Evolutionary conservation across 2,888 invertebrate species (phyloP).

Genomic region (Cheilosia soror): DNA sequence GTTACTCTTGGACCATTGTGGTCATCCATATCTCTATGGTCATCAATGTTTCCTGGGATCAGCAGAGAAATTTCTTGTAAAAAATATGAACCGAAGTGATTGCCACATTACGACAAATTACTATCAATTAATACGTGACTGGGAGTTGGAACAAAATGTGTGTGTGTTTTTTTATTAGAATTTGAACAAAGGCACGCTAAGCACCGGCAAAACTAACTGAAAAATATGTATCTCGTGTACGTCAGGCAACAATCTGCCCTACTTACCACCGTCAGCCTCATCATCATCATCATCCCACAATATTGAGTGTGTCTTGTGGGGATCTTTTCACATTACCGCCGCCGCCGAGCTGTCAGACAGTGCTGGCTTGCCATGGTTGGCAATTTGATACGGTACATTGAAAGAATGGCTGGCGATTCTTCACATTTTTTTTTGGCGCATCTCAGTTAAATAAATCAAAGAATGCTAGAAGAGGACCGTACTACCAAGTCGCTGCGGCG

Average conservation of each 20-base stretch:
- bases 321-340: conserved; percentile 23
- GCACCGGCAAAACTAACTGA: not conserved
- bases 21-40: not conserved
- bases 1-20: conserved; percentile 20
- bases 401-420: conserved; percentile 50
- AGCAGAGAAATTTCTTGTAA: conserved; percentile 2
- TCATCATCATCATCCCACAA: conserved; percentile 55
- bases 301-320: conserved; percentile 27
- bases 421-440: conserved; percentile 34
- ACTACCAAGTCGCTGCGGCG: not conserved
- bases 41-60: not conserved
- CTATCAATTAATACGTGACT: conserved; percentile 54
- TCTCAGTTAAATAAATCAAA: conserved; percentile 60
- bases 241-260: conserved; percentile 63
- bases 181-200: conserved; percentile 29
- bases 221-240: conserved; percentile 53
- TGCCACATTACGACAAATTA: conserved; percentile 50
- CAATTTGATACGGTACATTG: conserved; percentile 59
- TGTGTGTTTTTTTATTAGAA: conserved; percentile 4
- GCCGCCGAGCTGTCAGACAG: conserved; percentile 14
- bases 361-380: conserved; percentile 8
- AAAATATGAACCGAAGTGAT: conserved; percentile 21
- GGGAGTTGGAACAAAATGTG: conserved; percentile 8
- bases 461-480: conserved; percentile 39
- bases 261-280: conserved; percentile 64